Percentiles rank a stretch among this genome's conserved stretches.
Conservation (phyloP, 2,888 invertebrate genomes). For the Drosophila anceps region DNA sequence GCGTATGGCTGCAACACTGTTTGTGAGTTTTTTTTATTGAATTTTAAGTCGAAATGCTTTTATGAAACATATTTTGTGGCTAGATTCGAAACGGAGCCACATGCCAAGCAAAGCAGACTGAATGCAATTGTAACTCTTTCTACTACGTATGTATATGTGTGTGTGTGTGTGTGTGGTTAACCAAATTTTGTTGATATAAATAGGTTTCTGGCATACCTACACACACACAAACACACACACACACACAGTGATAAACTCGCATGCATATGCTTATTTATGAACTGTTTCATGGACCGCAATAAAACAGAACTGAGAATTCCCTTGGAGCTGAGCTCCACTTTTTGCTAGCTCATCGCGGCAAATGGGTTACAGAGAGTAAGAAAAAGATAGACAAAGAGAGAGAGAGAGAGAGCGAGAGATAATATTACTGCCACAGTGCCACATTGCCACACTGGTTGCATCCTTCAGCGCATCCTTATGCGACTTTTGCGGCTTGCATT, state of each 20-base stretch:
- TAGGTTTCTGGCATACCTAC: conserved; percentile 36
- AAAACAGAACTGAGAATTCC: conserved; percentile 60
- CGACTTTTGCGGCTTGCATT: conserved; percentile 71
- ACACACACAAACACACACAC: conserved; percentile 21
- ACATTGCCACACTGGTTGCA: conserved; percentile 29
- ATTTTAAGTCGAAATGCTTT: conserved; percentile 20
- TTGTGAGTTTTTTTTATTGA: conserved; percentile 12
- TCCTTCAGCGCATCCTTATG: conserved; percentile 62
- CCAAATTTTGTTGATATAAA: conserved; percentile 62
- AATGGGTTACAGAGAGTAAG: conserved; percentile 18
- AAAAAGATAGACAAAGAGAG: neutral
- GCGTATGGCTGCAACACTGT: conserved; percentile 1
- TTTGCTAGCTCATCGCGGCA: conserved; percentile 55
- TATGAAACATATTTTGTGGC: conserved; percentile 28
- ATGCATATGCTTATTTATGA: conserved; percentile 70
- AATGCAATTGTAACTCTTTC: conserved; percentile 54
- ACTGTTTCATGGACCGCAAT: conserved; percentile 72
- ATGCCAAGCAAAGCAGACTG: conserved; percentile 31
- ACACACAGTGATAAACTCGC: conserved; percentile 17
- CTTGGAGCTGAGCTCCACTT: conserved; percentile 42
- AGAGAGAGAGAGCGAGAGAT: conserved; percentile 32
- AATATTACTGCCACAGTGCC: conserved; percentile 56
- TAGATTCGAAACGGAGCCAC: conserved; percentile 6
- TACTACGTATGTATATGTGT: neutral
- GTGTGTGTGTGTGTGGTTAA: conserved; percentile 38